phyloP scores from a whole-genome alignment of 2,797 vertebrate species.

The Protosalanx chinensis region DNA sequence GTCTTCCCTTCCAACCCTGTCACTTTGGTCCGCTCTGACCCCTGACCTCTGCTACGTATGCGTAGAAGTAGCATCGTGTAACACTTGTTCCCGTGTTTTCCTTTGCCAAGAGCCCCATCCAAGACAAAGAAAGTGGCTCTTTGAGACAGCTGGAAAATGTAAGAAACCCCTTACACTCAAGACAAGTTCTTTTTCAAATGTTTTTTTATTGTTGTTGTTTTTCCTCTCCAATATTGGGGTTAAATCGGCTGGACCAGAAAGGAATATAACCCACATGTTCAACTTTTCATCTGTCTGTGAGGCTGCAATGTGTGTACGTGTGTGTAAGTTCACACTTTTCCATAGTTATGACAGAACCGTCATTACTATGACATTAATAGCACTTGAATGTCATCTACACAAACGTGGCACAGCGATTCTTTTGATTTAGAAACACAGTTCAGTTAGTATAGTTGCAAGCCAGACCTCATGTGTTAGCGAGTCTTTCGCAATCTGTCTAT shows the following conservation, averaged over 20 bases:
- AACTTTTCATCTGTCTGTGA: not conserved
- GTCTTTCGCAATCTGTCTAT: too few species aligned
- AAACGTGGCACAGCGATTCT: too few species aligned
- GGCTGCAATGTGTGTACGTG: not conserved
- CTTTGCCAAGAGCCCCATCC: conserved; percentile 63
- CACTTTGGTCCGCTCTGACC: not conserved
- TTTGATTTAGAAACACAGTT: too few species aligned
- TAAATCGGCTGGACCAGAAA: conserved; percentile 9
- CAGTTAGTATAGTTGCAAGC: too few species aligned
- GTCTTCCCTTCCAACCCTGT: not conserved
- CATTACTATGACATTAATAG: too few species aligned
- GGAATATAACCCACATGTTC: not conserved
- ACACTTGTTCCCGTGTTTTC: conserved; percentile 67
- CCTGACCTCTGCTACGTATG: conserved; percentile 23
- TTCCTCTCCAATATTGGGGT: conserved; percentile 23
- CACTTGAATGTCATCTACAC: too few species aligned
- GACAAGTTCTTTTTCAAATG: not conserved
- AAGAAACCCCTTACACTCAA: conserved; percentile 35
- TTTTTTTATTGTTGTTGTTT: conserved; percentile 17
- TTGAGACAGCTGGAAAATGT: conserved; percentile 76
- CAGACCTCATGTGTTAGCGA: too few species aligned
- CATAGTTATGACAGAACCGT: too few species aligned
- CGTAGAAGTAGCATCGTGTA: conserved; percentile 44
- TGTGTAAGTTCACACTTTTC: not conserved
- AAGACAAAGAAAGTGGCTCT: conserved; percentile 63